Evolutionary conservation across 1,140 invertebrate species (phyloP).

Genomic region (Pissodes strobi): DNA sequence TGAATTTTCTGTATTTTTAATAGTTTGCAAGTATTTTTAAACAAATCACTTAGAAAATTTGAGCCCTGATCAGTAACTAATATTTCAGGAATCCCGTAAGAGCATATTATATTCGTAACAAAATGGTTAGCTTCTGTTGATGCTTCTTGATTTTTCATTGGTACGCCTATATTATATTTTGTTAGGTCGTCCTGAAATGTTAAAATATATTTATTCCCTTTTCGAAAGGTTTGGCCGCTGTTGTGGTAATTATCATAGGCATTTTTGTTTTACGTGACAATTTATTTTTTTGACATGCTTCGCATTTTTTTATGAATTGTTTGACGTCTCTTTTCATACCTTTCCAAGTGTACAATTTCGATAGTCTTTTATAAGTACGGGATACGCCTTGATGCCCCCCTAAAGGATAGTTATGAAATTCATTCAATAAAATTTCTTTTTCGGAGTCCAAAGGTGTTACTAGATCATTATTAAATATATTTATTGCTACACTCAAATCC

Average conservation of each 20-base stretch:
- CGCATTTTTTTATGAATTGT: constrained; percentile 28
- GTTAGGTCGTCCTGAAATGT: constrained; percentile 48
- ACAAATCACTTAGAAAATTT: constrained; percentile 44
- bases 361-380: neutral
- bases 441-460: neutral
- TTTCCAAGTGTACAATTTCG: constrained; percentile 27
- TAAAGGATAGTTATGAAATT: neutral
- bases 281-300: constrained; percentile 32
- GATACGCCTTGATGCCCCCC: neutral
- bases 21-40: constrained; percentile 40
- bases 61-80: constrained; percentile 49
- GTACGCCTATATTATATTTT: constrained; percentile 39
- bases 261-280: constrained; percentile 29
- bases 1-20: constrained; percentile 46
- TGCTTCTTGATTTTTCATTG: constrained; percentile 38
- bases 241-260: constrained; percentile 44
- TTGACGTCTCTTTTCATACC: constrained; percentile 33
- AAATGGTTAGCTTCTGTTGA: constrained; percentile 37
- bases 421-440: neutral
- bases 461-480: neutral
- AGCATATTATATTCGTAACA: constrained; percentile 38
- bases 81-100: constrained; percentile 43
- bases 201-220: constrained; percentile 52
- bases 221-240: constrained; percentile 37
- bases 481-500: neutral